Conservation (phyloP, 2,888 invertebrate genomes). For the Tridacna gigas region DNA sequence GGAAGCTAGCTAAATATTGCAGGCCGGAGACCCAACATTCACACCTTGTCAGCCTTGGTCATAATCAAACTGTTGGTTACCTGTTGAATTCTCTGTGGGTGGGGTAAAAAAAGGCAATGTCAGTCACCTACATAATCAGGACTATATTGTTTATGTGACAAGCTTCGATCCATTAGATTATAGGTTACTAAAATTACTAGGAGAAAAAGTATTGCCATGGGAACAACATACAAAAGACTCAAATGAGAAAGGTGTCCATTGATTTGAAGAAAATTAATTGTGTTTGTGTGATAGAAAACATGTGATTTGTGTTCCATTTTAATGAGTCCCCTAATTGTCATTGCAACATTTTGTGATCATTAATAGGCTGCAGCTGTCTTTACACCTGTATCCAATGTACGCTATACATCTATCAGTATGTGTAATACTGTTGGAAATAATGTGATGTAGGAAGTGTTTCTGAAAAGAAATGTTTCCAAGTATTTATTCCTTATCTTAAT, state of each 20-base stretch:
- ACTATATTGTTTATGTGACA: slow-evolving; percentile 1
- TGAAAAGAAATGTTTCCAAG: too few relatives aligned
- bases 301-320: slow-evolving; percentile 1
- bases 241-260: slow-evolving; percentile 6
- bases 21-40: not conserved
- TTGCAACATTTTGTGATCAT: slow-evolving; percentile 15
- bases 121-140: slow-evolving; percentile 1
- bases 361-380: slow-evolving; percentile 8
- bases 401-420: too few relatives aligned
- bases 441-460: too few relatives aligned
- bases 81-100: slow-evolving; percentile 10
- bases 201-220: slow-evolving; percentile 19
- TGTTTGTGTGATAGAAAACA: slow-evolving; percentile 11
- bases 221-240: not conserved
- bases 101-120: not conserved
- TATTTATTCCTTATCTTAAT: too few relatives aligned
- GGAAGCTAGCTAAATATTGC: slow-evolving; percentile 13
- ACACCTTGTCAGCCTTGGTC: slow-evolving; percentile 13
- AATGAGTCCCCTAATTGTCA: slow-evolving; percentile 12
- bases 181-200: slow-evolving; percentile 5
- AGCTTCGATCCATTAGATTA: not conserved
- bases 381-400: not conserved
- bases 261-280: slow-evolving; percentile 7
- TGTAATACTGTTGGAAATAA: too few relatives aligned
- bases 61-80: slow-evolving; percentile 1